These are phyloP conservation scores for Perccottus glenii DNA, from an alignment of 2,113 vertebrate species.

Conservation along the genomic window DNA sequence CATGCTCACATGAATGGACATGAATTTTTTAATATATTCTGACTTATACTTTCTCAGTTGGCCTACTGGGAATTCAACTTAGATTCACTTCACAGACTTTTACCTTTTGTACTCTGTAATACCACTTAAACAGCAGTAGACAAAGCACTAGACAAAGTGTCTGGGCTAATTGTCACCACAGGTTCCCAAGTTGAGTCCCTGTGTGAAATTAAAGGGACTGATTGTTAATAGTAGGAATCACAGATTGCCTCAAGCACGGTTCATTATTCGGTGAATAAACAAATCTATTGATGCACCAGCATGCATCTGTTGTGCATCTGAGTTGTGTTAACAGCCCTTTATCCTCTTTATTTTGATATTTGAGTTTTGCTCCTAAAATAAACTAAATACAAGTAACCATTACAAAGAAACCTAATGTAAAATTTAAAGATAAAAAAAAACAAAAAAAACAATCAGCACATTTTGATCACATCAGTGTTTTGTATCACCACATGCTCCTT, in stretches of 20 bases:
- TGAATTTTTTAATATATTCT: slow-evolving; percentile 25
- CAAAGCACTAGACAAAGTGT: not conserved
- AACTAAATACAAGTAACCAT: no score
- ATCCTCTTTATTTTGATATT: no score
- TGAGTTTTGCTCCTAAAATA: no score
- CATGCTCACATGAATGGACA: slow-evolving; percentile 32
- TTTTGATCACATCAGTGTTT: no score
- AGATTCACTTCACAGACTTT: slow-evolving; percentile 9
- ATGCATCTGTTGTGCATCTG: not conserved
- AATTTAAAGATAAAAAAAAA: no score
- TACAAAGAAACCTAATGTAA: no score
- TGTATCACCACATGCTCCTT: no score
- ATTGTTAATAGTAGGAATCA: slow-evolving; percentile 38
- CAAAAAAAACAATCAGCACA: no score
- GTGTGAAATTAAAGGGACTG: slow-evolving; percentile 32
- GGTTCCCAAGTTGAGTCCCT: slow-evolving; percentile 5
- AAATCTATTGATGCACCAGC: slow-evolving; percentile 18
- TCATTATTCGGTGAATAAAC: slow-evolving; percentile 28
- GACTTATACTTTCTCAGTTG: slow-evolving; percentile 2
- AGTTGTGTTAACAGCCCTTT: not conserved
- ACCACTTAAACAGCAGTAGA: not conserved
- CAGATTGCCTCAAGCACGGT: slow-evolving; percentile 37
- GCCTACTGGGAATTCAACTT: slow-evolving; percentile 7
- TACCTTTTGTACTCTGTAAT: slow-evolving; percentile 9
- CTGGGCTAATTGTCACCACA: slow-evolving; percentile 4